A percentile compares a stretch with the other conserved stretches of the same genome.
Evolutionary conservation across 2,888 invertebrate species (phyloP).

Genomic region (Melinaea marsaeus): DNA sequence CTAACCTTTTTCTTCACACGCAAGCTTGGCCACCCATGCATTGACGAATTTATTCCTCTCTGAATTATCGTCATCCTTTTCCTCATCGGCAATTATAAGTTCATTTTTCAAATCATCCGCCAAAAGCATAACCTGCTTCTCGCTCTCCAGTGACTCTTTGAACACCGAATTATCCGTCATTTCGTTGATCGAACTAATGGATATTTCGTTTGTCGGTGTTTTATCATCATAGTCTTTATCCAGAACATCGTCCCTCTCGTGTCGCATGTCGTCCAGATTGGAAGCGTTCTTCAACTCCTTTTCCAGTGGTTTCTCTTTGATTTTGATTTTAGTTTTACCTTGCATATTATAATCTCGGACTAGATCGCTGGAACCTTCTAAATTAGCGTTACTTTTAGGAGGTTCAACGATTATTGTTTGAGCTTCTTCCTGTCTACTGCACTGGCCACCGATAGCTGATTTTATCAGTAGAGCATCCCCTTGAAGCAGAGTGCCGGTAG

Average conservation of each 20-base stretch:
- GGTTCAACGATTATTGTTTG: conserved; percentile 54
- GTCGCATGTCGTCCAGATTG: conserved; percentile 57
- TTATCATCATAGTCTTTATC: conserved; percentile 64
- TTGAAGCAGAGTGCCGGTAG: conserved; percentile 63
- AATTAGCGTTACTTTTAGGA: conserved; percentile 36
- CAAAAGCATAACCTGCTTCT: conserved; percentile 62
- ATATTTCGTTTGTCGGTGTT: conserved; percentile 73
- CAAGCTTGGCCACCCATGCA: conserved; percentile 67
- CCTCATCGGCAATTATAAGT: conserved; percentile 71
- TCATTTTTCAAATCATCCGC: conserved; percentile 73
- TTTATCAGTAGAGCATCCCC: conserved; percentile 68
- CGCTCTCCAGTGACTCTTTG: conserved; percentile 72
- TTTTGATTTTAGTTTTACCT: conserved; percentile 51
- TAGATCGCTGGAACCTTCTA: conserved; percentile 39
- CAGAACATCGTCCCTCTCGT: conserved; percentile 52
- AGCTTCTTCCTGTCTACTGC: conserved; percentile 56
- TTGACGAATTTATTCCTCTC: conserved; percentile 74
- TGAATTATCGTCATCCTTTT: conserved; percentile 73
- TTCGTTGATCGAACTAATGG: conserved; percentile 70
- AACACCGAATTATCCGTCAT: conserved; percentile 71
- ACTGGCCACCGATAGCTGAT: conserved; percentile 58
- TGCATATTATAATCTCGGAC: conserved; percentile 51
- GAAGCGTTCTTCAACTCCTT: conserved; percentile 67
- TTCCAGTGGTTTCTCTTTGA: conserved; percentile 56
- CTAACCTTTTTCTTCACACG: conserved; percentile 69